A percentile compares a stretch with the other conserved stretches of the same genome.
phyloP scores from a whole-genome alignment of 2,888 invertebrate genomes.

The Clunio marinus region DNA sequence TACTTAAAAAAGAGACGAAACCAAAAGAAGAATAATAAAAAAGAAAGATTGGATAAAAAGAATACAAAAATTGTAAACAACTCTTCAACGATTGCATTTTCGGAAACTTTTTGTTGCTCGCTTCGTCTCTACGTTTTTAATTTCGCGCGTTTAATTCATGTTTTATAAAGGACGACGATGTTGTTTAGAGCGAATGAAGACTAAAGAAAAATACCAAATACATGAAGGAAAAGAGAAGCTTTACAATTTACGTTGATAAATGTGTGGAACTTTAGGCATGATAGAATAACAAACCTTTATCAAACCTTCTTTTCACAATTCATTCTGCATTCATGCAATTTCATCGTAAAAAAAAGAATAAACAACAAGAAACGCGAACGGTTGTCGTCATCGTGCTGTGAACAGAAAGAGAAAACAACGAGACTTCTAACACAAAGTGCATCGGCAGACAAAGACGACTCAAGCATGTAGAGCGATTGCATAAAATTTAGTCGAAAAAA shows the following conservation, averaged over 20 bases:
- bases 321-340: slow-evolving; percentile 14
- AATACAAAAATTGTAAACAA: not conserved
- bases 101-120: not conserved
- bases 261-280: not conserved
- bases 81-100: not conserved
- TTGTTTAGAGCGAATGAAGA: too few relatives aligned
- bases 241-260: not conserved
- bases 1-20: not conserved
- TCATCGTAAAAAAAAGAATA: not conserved
- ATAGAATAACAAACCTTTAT: not conserved
- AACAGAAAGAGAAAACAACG: slow-evolving; percentile 3
- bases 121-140: not conserved
- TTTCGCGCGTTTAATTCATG: not conserved
- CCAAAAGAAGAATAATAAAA: not conserved
- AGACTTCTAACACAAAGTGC: slow-evolving; percentile 13
- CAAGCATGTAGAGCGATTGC: slow-evolving; percentile 5
- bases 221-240: not conserved
- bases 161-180: too few relatives aligned
- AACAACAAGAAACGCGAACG: not conserved
- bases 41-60: not conserved
- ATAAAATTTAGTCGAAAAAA: not conserved
- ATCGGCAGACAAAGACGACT: slow-evolving; percentile 4
- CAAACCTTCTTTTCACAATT: not conserved
- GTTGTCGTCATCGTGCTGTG: not conserved
- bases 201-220: too few relatives aligned